phyloP scores from a whole-genome alignment of 2,113 vertebrate genomes.

The Vombatus ursinus region DNA sequence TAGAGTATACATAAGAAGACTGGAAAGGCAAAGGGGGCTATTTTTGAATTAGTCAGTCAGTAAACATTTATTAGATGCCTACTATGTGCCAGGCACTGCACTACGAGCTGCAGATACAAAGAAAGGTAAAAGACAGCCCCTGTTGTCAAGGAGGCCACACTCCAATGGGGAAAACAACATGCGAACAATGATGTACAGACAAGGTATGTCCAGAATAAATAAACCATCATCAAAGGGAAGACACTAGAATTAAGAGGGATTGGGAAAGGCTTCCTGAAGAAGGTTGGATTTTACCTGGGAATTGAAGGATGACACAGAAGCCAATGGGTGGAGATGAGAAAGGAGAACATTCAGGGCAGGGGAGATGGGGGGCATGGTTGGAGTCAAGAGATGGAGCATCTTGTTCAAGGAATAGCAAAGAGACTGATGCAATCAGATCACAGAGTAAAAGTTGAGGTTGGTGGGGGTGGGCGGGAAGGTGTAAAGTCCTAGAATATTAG shows the following conservation, averaged over 20 bases:
- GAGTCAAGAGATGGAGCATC: not conserved
- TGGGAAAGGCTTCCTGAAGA: not conserved
- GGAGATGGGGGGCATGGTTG: not conserved
- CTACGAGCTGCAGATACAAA: not conserved
- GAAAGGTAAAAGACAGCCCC: not conserved
- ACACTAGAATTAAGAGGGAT: not conserved
- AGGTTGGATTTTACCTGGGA: not conserved
- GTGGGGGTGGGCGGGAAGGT: not conserved
- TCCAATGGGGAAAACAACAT: not conserved
- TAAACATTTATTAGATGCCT: not conserved
- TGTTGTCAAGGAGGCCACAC: not conserved
- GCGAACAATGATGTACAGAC: not conserved
- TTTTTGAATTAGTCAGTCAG: not conserved
- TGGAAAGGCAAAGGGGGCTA: not conserved
- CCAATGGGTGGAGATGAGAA: not conserved
- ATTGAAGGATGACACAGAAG: not conserved
- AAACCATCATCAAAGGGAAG: not conserved
- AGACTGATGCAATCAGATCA: not conserved
- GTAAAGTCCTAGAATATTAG: not conserved
- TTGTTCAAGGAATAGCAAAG: not conserved
- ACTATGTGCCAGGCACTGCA: not conserved
- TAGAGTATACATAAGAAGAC: not conserved
- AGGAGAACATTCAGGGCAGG: not conserved
- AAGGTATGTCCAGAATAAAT: not conserved
- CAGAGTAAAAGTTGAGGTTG: not conserved